Evolutionary conservation across 1,140 invertebrate species (phyloP), one percentile per base, ranked within the genome.

Genomic region (Atta cephalotes): DNA sequence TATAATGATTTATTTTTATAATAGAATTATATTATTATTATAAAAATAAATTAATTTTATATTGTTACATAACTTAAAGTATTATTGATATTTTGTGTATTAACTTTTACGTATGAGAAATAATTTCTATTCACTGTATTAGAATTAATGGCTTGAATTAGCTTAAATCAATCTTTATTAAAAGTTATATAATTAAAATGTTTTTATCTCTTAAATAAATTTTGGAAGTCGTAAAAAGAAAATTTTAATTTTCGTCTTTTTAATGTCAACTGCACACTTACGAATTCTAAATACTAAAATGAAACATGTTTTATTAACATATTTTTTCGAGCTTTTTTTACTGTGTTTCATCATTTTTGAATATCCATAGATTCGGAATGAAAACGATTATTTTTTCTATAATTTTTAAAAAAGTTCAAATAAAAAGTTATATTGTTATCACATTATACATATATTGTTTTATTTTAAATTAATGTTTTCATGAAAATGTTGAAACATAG

Each of bases 301-400:
- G 9, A 49, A 18, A 71, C 3, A 21, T 70, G 25, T 16, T 70
- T 70, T 16, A 14, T 70, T 70, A 49, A 45, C 6, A 21, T 49
- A 70, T 71, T 49, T 45, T 71, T 5, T 71, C 35, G 16, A 66
- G 35, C n/a, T 70, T n/a, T 31, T 0, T 16, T 74, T 74, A 74
- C n/a, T 49, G n/a, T 51, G 6, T 31, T 14, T 74, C 1, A 21
- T 74, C 10, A 56, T 49, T 56, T 1, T 74, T 35, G 1, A 56
- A 56, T 74, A 31, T 31, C 6, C 2, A 35, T 35, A 5, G 9
- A 74, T 35, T 56, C 14, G 10, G 35, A n/a, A 74, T 49, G 2
- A 70, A 18, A n/a, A 65, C 10, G 1, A 70, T 70, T 14, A 45
- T 70, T 72, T 45, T 6, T 18, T 74, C 12, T 58, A 35, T 4